Percentiles rank a stretch among this genome's conserved stretches.
These are phyloP conservation scores for Brachionus paranguensis DNA, from an alignment of 1,140 invertebrate genomes.

Conservation along the genomic window DNA sequence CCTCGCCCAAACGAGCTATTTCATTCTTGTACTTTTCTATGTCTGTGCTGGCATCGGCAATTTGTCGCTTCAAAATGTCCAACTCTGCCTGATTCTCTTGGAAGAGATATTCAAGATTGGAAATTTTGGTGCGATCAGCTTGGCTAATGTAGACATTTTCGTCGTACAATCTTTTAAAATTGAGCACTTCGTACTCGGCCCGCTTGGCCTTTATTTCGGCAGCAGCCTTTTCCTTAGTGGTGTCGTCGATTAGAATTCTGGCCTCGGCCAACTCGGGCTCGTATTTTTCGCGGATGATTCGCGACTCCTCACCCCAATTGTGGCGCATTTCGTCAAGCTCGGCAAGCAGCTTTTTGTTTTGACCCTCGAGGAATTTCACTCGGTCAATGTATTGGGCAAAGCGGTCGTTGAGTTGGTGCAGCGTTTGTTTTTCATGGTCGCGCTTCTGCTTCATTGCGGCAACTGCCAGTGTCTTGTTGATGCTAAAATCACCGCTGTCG, in stretches of 20 bases:
- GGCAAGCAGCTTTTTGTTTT: conserved; percentile 24
- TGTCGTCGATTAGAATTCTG: conserved; percentile 11
- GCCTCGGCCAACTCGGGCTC: conserved; percentile 39
- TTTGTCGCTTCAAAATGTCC: background rate
- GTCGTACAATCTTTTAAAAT: conserved; percentile 29
- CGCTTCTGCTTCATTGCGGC: conserved; percentile 1
- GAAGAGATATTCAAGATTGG: conserved; percentile 1
- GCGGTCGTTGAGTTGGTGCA: conserved; percentile 26
- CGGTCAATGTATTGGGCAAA: conserved; percentile 40
- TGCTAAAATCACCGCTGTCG: background rate
- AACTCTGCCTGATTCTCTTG: conserved; percentile 39
- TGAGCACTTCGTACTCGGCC: conserved; percentile 12
- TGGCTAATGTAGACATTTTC: background rate
- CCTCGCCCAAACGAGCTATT: conserved; percentile 42
- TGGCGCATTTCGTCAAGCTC: conserved; percentile 18
- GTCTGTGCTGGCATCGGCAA: background rate
- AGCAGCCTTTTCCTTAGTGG: conserved; percentile 13
- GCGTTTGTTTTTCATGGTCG: conserved; percentile 29
- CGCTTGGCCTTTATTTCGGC: conserved; percentile 38
- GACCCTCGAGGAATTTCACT: conserved; percentile 39
- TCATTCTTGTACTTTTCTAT: conserved; percentile 40
- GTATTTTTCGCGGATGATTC: background rate
- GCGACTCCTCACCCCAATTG: conserved; percentile 31
- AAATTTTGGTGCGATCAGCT: conserved; percentile 15
- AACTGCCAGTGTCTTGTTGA: background rate